Evolutionary conservation across 2,797 vertebrate genomes (phyloP).

Genomic region (Sebastolobus altivelis): DNA sequence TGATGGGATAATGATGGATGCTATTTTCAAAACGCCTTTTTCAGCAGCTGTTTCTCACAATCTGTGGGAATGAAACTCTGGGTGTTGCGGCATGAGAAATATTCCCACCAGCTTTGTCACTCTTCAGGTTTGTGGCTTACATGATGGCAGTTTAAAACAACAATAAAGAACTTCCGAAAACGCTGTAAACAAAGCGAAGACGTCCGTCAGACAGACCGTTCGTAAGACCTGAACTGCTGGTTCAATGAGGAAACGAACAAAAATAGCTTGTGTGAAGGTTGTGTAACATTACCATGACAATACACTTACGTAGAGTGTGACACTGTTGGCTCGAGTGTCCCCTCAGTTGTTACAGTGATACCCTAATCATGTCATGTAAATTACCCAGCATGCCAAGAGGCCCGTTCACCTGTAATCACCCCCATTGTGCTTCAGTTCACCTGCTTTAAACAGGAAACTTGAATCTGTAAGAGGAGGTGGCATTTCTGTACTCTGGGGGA

Average conservation of each 20-base stretch:
- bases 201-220: neutral
- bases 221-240: conserved; percentile 13
- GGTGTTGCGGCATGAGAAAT: neutral
- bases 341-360: neutral
- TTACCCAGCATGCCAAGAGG: conserved; percentile 33
- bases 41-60: neutral
- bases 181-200: conserved; percentile 3
- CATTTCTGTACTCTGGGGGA: neutral
- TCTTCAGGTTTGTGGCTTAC: conserved; percentile 19
- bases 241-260: conserved; percentile 20
- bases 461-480: neutral
- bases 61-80: neutral
- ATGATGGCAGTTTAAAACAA: conserved; percentile 1
- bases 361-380: conserved; percentile 15
- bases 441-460: conserved; percentile 23
- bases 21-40: neutral
- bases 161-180: neutral
- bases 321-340: neutral
- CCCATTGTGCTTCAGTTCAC: conserved; percentile 17
- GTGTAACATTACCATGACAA: neutral
- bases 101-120: neutral
- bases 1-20: neutral
- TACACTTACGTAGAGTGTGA: neutral
- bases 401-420: conserved; percentile 27
- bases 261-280: neutral